These are phyloP conservation scores for Drosophila pruinosa DNA, from an alignment of 1,140 invertebrate species.

Conservation along the genomic window DNA sequence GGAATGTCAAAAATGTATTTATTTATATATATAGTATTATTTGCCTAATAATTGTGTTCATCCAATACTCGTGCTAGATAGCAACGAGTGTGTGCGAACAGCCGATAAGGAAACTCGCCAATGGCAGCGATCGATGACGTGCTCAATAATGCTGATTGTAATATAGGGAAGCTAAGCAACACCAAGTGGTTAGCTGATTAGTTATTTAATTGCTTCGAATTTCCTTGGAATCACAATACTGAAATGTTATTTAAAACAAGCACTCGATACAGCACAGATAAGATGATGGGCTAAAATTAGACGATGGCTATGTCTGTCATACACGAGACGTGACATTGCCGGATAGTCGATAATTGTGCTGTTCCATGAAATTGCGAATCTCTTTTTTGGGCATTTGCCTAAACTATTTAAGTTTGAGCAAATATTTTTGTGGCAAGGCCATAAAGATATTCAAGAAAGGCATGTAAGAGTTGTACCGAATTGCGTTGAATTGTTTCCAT, in stretches of 20 bases:
- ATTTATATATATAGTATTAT: conserved; percentile 14
- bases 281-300: not conserved
- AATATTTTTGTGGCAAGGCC: not conserved
- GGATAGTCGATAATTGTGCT: not conserved
- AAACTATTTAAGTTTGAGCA: not conserved
- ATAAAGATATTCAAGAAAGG: conserved; percentile 21
- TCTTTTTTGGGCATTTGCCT: no score
- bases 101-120: conserved; percentile 16
- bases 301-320: not conserved
- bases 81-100: not conserved
- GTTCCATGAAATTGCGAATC: conserved; percentile 7
- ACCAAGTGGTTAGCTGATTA: conserved; percentile 1
- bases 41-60: not conserved
- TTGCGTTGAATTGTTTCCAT: conserved; percentile 17
- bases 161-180: not conserved
- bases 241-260: conserved; percentile 9
- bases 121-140: conserved; percentile 10
- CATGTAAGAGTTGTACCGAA: not conserved
- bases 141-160: not conserved
- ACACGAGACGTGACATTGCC: not conserved
- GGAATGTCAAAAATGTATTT: not conserved
- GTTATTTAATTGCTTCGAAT: not conserved
- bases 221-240: conserved; percentile 8
- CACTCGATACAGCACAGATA: conserved; percentile 1
- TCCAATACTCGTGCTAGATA: not conserved